These are phyloP conservation scores for Odontocolon sp. DNA, from an alignment of 2,888 invertebrate genomes.

Conservation along the genomic window DNA sequence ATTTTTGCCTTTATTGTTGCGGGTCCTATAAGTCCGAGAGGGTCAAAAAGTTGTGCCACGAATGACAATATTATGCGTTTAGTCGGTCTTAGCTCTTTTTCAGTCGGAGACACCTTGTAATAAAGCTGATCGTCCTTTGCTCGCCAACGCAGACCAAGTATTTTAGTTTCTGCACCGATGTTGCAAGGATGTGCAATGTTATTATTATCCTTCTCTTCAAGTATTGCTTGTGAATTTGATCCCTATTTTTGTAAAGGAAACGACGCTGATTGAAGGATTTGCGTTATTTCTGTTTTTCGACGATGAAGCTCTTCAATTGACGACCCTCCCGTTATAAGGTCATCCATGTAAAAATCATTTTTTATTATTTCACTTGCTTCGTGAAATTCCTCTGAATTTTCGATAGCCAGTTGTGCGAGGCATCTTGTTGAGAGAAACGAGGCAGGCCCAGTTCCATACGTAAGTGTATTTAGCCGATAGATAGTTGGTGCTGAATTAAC, in stretches of 20 bases:
- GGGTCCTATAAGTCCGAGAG: neutral
- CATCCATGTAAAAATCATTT: constrained; percentile 31
- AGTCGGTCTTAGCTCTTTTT: too few relatives aligned
- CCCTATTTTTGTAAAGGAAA: constrained; percentile 20
- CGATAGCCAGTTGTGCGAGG: constrained; percentile 36
- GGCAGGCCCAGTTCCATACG: constrained; percentile 37
- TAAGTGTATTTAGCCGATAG: constrained; percentile 23
- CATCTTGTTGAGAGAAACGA: constrained; percentile 43
- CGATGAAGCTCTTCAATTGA: neutral
- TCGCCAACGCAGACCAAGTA: too few relatives aligned
- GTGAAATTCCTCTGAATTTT: neutral
- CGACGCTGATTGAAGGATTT: constrained; percentile 15
- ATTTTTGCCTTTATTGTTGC: neutral
- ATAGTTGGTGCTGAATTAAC: too few relatives aligned
- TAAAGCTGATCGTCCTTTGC: too few relatives aligned
- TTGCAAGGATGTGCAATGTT: too few relatives aligned
- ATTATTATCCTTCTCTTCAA: too few relatives aligned
- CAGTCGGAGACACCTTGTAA: too few relatives aligned
- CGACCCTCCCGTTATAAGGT: constrained; percentile 10
- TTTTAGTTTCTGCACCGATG: too few relatives aligned
- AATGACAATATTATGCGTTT: constrained; percentile 7
- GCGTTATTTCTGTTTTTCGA: neutral
- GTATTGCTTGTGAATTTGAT: too few relatives aligned
- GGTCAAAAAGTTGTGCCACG: constrained; percentile 11
- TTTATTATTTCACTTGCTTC: constrained; percentile 16